Percentiles rank a stretch among this genome's conserved stretches.
Evolutionary conservation across 2,797 vertebrate species (phyloP).

Genomic region (Delichon dasypus): DNA sequence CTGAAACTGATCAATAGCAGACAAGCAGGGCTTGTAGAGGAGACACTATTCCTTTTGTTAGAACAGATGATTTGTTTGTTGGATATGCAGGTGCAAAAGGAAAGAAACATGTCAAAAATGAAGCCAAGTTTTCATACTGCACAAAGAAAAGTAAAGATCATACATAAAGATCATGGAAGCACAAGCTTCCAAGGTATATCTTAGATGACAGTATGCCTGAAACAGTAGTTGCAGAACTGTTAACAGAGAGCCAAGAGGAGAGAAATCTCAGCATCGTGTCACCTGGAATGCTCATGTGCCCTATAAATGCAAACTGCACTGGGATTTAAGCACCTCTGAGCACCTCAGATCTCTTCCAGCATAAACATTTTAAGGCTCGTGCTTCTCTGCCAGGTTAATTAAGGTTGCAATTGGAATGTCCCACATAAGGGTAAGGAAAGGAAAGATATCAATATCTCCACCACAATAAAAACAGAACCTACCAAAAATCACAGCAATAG

Average conservation of each 20-base stretch:
- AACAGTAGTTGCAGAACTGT: neutral
- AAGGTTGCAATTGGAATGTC: neutral
- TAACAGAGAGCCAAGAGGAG: neutral
- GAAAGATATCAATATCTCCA: neutral
- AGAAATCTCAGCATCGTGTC: neutral
- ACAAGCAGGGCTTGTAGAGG: neutral
- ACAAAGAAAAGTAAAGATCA: neutral
- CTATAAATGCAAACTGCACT: neutral
- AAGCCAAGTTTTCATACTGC: neutral
- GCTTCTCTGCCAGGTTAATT: constrained; percentile 4
- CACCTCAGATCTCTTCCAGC: neutral
- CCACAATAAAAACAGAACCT: neutral
- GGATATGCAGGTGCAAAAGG: neutral
- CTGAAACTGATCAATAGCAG: constrained; percentile 18
- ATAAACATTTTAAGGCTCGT: neutral
- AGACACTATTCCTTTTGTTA: neutral
- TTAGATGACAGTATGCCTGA: neutral
- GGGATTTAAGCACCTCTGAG: constrained; percentile 13
- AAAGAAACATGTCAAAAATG: neutral
- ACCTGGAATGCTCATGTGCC: neutral
- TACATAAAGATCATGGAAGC: neutral
- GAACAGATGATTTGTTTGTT: neutral
- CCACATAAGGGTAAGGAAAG: neutral
- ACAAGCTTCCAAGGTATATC: neutral
- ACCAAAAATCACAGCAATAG: neutral